Evolutionary conservation across 2,113 vertebrate genomes (phyloP).

Genomic region (Aleadryas rufinucha): DNA sequence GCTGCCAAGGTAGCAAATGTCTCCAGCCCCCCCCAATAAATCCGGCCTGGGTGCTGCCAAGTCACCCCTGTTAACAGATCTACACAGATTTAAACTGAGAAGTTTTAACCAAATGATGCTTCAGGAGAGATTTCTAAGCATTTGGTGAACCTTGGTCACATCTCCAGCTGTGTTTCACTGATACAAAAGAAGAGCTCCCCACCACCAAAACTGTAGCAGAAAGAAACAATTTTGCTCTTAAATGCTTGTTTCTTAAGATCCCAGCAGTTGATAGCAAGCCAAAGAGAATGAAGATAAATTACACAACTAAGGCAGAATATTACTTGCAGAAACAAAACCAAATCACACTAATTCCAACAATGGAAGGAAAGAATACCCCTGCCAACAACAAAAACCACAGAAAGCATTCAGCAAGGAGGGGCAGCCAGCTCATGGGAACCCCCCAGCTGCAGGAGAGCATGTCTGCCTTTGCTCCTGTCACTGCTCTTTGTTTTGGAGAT

Average conservation of each 20-base stretch:
- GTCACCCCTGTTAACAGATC: background rate
- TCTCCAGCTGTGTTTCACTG: background rate
- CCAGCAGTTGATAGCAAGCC: background rate
- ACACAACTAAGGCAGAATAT: background rate
- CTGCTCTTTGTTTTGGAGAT: background rate
- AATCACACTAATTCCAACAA: background rate
- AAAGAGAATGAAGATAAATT: background rate
- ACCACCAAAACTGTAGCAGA: background rate
- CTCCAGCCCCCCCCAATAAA: accelerated
- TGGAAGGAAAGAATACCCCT: background rate
- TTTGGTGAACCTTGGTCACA: background rate
- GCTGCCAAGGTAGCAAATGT: background rate
- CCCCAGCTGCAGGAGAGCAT: background rate
- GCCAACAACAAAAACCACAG: background rate
- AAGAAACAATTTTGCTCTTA: conserved; percentile 6
- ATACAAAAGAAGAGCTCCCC: background rate
- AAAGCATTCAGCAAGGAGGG: background rate
- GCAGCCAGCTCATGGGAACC: background rate
- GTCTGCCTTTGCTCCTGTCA: background rate
- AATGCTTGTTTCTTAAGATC: background rate
- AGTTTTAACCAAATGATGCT: background rate
- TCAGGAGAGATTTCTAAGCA: background rate
- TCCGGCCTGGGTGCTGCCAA: background rate
- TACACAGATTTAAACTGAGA: background rate
- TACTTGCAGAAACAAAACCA: background rate